A percentile compares a stretch with the other conserved stretches of the same genome.
These are phyloP conservation scores for Microctenopoma lineatum DNA, from an alignment of 2,797 vertebrate genomes.

Conservation along the genomic window DNA sequence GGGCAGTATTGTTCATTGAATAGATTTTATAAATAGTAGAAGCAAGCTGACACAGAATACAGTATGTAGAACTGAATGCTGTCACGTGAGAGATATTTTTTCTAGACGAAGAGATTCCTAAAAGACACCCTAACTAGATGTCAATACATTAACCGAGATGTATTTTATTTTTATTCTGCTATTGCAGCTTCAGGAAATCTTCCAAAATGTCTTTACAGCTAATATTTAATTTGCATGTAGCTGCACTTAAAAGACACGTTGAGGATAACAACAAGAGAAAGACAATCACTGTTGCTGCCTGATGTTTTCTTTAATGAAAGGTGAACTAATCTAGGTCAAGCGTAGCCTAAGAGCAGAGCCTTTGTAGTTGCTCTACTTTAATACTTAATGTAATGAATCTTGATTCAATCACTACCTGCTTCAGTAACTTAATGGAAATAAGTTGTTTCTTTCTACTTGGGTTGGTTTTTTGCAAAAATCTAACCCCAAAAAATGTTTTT, in stretches of 20 bases:
- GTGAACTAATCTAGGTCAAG: slow-evolving; percentile 66
- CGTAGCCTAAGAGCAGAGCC: slow-evolving; percentile 38
- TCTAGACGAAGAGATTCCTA: not conserved
- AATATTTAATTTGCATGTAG: slow-evolving; percentile 38
- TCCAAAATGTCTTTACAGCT: slow-evolving; percentile 11
- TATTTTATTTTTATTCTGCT: slow-evolving; percentile 10
- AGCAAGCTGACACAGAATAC: not conserved
- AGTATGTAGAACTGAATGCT: not conserved
- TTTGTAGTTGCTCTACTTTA: slow-evolving; percentile 58
- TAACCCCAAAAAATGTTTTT: slow-evolving; percentile 20
- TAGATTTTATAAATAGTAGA: not conserved
- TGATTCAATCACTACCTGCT: slow-evolving; percentile 29
- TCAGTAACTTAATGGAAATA: slow-evolving; percentile 15
- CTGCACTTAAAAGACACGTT: slow-evolving; percentile 17
- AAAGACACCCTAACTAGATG: not conserved
- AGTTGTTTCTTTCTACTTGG: too few relatives aligned
- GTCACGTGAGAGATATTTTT: not conserved
- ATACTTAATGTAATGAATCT: slow-evolving; percentile 43
- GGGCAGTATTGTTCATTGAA: not conserved
- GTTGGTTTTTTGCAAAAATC: not conserved
- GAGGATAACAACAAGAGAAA: slow-evolving; percentile 4
- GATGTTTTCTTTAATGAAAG: slow-evolving; percentile 50
- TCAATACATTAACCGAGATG: slow-evolving; percentile 2
- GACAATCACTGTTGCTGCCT: slow-evolving; percentile 8
- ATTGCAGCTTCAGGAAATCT: slow-evolving; percentile 25